Evolutionary conservation across 2,113 vertebrate species (phyloP), one percentile per base, ranked within the genome.

Genomic region (Noturus placidus): DNA sequence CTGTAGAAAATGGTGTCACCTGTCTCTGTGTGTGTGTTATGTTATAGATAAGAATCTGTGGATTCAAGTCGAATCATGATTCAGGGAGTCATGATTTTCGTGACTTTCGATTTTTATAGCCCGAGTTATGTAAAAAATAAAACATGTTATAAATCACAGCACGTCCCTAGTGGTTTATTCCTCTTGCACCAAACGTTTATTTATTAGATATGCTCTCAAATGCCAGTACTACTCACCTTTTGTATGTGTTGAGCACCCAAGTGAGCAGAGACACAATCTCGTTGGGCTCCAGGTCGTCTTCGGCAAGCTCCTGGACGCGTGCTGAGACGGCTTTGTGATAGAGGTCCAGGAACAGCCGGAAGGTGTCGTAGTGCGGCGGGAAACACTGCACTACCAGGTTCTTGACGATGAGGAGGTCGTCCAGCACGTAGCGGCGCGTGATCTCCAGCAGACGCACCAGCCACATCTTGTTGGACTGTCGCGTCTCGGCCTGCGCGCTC

Each of bases 381-480:
- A 99, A 99, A 84, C 98, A 97, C 46, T 99, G 97, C 77, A 96
- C 97, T 96, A 99, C 93, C 67, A 99, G 93, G 92, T 96, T 98
- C 93, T 97, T 97, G 59, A 97, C 96, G 19, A 99, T 94, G 0
- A 96, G 88, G 25, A 99, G 96, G 89, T 99, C 98, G 46, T 99
- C 98, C 46, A 98, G 92, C 70, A 99, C 96, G 0, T 99, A 99
- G 89, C 97, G 97, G 82, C 98, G 95, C 11, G 96, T 97, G 89
- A 99, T 97, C 94, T 99, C 98, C 17, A 99, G 93, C 52, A 99
- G 97, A 25, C 98, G 96, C 69, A 99, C 98, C 0, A 99, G 96
- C 98, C 98, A 99, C 98, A 99, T 99, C 91, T 98, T 98, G 93
- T 99, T 98, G 0, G 95, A 97, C 87, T 99, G 97, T 69, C 97